Evolutionary conservation across 2,113 vertebrate genomes (phyloP).

Genomic region (Paedocypris sp.): DNA sequence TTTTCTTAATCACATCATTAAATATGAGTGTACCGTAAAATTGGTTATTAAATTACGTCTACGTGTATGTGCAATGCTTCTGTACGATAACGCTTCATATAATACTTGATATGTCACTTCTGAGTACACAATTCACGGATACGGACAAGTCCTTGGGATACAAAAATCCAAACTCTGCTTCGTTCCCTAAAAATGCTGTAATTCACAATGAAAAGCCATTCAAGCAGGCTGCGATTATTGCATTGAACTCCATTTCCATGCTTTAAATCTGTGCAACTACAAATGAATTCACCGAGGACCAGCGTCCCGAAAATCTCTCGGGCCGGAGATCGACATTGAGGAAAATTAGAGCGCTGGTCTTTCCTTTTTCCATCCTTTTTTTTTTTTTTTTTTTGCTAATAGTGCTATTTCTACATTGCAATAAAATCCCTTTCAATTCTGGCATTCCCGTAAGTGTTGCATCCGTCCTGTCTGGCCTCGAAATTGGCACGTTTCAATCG

Average conservation of each 20-base stretch:
- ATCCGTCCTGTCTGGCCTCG: not conserved
- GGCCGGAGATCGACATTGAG: not conserved
- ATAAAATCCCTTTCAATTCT: constrained; percentile 47
- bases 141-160: constrained; percentile 16
- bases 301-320: not conserved
- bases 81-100: constrained; percentile 44
- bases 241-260: constrained; percentile 25
- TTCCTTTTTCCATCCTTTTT: not conserved
- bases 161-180: constrained; percentile 10
- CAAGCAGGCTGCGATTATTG: constrained; percentile 29
- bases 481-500: constrained; percentile 21
- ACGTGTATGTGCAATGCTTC: constrained; percentile 48
- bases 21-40: constrained; percentile 47
- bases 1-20: constrained; percentile 31
- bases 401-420: not conserved
- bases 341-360: not conserved
- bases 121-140: constrained; percentile 24
- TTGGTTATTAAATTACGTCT: constrained; percentile 55
- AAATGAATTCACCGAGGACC: constrained; percentile 12
- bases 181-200: not conserved
- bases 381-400: not conserved
- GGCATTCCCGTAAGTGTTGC: constrained; percentile 5
- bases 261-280: constrained; percentile 16
- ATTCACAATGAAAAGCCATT: constrained; percentile 14
- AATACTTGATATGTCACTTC: constrained; percentile 45